Conservation (phyloP, 1,140 invertebrate species). For the Rhynchophorus ferrugineus region DNA sequence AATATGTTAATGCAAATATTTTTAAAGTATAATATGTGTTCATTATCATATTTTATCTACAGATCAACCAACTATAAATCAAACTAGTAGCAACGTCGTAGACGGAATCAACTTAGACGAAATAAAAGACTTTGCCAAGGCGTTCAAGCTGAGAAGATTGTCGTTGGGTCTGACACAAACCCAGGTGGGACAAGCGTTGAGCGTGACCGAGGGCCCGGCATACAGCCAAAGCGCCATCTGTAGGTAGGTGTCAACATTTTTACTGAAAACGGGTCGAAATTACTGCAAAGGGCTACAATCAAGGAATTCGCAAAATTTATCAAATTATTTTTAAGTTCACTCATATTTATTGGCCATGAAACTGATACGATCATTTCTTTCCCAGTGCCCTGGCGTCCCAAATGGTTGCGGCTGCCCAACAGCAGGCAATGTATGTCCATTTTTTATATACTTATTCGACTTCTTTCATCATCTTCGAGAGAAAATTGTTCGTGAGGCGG, state of each 20-base stretch:
- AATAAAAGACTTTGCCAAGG: constrained; percentile 97
- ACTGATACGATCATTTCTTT: constrained; percentile 41
- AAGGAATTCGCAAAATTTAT: background rate
- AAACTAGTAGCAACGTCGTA: constrained; percentile 87
- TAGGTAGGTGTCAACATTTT: constrained; percentile 62
- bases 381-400: constrained; percentile 92
- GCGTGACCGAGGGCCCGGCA: constrained; percentile 91
- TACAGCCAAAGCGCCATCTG: constrained; percentile 99
- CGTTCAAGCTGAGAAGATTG: constrained; percentile 87
- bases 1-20: too few species aligned
- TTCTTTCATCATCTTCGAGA: constrained; percentile 9
- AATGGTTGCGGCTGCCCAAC: constrained; percentile 86
- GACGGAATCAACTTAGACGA: constrained; percentile 96
- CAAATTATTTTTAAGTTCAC: constrained; percentile 1
- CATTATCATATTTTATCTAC: too few species aligned
- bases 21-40: too few species aligned
- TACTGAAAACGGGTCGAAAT: background rate
- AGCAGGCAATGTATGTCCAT: constrained; percentile 79
- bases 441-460: constrained; percentile 14
- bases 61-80: constrained; percentile 88
- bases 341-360: constrained; percentile 5
- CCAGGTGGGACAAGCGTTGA: constrained; percentile 90
- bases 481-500: constrained; percentile 5
- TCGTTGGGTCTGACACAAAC: constrained; percentile 93
- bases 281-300: background rate